Evolutionary conservation across 2,888 invertebrate species (phyloP).

Genomic region (Caenorhabditis becei): DNA sequence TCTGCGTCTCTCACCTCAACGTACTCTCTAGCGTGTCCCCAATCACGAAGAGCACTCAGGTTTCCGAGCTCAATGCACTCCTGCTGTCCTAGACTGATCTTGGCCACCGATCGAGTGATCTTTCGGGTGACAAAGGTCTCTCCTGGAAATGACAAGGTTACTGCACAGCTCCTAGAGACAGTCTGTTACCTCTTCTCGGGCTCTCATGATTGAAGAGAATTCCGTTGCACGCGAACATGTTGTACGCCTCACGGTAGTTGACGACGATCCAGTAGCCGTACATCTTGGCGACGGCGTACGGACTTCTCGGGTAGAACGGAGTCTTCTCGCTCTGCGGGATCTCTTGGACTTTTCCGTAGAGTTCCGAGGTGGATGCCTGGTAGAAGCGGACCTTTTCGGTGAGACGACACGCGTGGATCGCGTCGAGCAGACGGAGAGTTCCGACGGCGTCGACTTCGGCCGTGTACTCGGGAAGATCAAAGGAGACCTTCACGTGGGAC

Average conservation of each 20-base stretch:
- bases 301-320: slow-evolving; percentile 96
- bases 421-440: slow-evolving; percentile 92
- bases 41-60: slow-evolving; percentile 95
- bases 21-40: slow-evolving; percentile 87
- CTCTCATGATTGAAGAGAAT: slow-evolving; percentile 97
- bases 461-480: slow-evolving; percentile 98
- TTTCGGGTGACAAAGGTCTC: slow-evolving; percentile 99
- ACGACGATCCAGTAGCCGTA: slow-evolving; percentile 97
- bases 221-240: slow-evolving; percentile 96
- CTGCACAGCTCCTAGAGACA: too few species aligned
- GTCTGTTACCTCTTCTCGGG: slow-evolving; percentile 90
- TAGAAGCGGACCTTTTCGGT: slow-evolving; percentile 88
- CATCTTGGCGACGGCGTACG: slow-evolving; percentile 96
- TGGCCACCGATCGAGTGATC: slow-evolving; percentile 96
- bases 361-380: slow-evolving; percentile 95
- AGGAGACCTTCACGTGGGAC: slow-evolving; percentile 96
- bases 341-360: slow-evolving; percentile 94
- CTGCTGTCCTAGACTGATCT: slow-evolving; percentile 92
- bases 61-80: slow-evolving; percentile 90
- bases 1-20: slow-evolving; percentile 81
- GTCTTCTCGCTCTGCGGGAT: slow-evolving; percentile 95
- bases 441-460: slow-evolving; percentile 98
- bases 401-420: slow-evolving; percentile 91
- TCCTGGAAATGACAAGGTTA: slow-evolving; percentile 83
- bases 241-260: slow-evolving; percentile 95